These are phyloP conservation scores for Zophobas atratus DNA, from an alignment of 1,140 invertebrate species.

Conservation along the genomic window DNA sequence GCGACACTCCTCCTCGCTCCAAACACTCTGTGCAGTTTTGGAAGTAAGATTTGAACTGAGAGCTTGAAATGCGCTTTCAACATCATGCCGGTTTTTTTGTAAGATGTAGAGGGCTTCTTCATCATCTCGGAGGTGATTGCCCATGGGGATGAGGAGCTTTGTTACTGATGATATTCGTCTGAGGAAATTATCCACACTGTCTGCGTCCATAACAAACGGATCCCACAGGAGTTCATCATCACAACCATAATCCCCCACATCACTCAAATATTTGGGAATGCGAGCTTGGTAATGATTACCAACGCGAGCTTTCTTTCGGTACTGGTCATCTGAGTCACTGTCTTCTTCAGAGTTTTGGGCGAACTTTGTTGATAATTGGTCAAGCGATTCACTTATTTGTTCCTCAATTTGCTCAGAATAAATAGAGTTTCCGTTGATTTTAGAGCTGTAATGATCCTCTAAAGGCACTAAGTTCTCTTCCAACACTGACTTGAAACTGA, in stretches of 20 bases:
- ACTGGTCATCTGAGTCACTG: slow-evolving; percentile 12
- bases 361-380: slow-evolving; percentile 29
- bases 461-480: slow-evolving; percentile 27
- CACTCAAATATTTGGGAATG: slow-evolving; percentile 91
- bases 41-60: slow-evolving; percentile 79
- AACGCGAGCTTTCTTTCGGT: slow-evolving; percentile 69
- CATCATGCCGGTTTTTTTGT: slow-evolving; percentile 93
- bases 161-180: slow-evolving; percentile 75
- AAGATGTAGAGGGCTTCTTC: slow-evolving; percentile 93
- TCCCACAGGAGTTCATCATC: slow-evolving; percentile 96
- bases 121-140: slow-evolving; percentile 90
- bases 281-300: slow-evolving; percentile 93
- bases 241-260: slow-evolving; percentile 96
- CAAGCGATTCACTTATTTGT: slow-evolving; percentile 24
- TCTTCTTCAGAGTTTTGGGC: slow-evolving; percentile 16
- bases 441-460: slow-evolving; percentile 13
- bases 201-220: slow-evolving; percentile 82
- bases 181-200: slow-evolving; percentile 86
- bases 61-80: slow-evolving; percentile 90
- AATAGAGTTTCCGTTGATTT: slow-evolving; percentile 10
- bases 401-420: slow-evolving; percentile 37
- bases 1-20: slow-evolving; percentile 97
- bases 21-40: slow-evolving; percentile 82
- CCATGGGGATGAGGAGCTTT: slow-evolving; percentile 74
- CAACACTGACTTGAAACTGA: slow-evolving; percentile 13